Conservation (phyloP, 2,113 vertebrate genomes). For the Anhinga anhinga region DNA sequence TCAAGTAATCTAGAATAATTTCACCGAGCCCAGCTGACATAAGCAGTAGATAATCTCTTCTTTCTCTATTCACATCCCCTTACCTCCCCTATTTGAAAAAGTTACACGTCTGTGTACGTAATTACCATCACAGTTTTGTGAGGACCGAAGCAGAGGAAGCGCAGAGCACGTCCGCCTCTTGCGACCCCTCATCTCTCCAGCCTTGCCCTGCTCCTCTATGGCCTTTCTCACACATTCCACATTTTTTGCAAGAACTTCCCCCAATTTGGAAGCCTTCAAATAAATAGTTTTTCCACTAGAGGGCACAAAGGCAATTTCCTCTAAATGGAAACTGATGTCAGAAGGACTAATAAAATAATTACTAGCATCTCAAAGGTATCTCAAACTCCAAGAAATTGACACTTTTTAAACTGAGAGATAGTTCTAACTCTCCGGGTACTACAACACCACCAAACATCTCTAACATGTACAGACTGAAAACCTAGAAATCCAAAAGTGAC, state of each 20-base stretch:
- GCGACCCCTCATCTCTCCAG: neutral
- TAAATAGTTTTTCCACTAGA: slow-evolving; percentile 56
- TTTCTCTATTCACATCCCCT: neutral
- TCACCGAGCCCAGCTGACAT: neutral
- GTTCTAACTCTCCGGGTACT: neutral
- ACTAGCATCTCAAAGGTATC: neutral
- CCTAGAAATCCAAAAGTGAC: neutral
- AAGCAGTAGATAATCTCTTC: neutral
- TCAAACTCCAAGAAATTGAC: neutral
- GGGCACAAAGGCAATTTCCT: slow-evolving; percentile 56
- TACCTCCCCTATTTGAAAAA: neutral
- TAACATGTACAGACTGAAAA: neutral
- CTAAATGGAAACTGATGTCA: neutral
- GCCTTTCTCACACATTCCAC: neutral
- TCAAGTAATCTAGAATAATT: neutral
- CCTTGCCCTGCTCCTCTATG: neutral
- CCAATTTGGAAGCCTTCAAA: neutral
- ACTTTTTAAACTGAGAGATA: neutral
- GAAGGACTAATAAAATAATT: neutral
- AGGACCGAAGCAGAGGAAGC: neutral
- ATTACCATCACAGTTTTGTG: neutral
- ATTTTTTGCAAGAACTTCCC: neutral
- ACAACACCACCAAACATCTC: neutral
- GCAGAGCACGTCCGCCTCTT: neutral
- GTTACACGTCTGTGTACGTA: fast-evolving